Evolutionary conservation across 2,113 vertebrate species (phyloP).

Genomic region (Pollimyrus isidori): DNA sequence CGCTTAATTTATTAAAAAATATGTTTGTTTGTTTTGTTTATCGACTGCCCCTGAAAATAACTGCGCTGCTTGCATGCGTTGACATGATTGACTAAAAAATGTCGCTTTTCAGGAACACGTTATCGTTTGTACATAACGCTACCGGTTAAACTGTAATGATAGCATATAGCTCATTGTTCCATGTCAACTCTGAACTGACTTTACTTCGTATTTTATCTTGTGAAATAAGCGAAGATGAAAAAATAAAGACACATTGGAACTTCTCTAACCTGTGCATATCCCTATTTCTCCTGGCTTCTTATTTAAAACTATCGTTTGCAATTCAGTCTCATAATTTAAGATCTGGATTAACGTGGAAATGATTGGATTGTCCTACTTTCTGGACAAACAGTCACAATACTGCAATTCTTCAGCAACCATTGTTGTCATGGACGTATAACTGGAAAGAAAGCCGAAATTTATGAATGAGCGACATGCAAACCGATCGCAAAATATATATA

Average conservation of each 20-base stretch:
- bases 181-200: neutral
- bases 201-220: neutral
- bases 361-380: constrained; percentile 30
- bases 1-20: neutral
- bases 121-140: neutral
- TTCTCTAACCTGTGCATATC: neutral
- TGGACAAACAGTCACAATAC: constrained; percentile 15
- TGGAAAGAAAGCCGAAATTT: neutral
- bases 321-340: constrained; percentile 13
- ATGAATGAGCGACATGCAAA: neutral
- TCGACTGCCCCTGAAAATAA: neutral
- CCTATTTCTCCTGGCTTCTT: neutral
- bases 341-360: constrained; percentile 9
- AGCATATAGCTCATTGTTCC: neutral
- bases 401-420: constrained; percentile 32
- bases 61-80: neutral
- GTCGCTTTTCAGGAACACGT: neutral
- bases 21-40: neutral
- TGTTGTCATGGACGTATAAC: constrained; percentile 33
- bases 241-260: neutral
- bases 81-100: neutral
- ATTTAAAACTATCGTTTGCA: neutral
- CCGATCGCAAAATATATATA: neutral
- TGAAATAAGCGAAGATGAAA: neutral
- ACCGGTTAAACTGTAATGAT: neutral